These are phyloP conservation scores for Ommatoiulus sabulosus DNA, from an alignment of 2,888 invertebrate species.

Conservation along the genomic window DNA sequence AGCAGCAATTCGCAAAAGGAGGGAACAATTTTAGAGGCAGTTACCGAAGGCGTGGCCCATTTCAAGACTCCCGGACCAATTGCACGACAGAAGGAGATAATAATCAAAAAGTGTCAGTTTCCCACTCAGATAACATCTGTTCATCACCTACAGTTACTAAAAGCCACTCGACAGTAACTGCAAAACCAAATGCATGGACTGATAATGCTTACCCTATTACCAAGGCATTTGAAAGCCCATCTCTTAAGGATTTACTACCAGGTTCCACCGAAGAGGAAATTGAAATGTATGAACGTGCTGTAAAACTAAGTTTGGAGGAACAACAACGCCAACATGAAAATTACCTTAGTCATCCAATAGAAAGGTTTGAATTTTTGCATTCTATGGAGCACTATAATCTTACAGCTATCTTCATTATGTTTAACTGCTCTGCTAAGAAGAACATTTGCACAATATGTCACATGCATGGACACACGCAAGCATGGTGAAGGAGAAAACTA, in stretches of 20 bases:
- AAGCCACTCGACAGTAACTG: not conserved
- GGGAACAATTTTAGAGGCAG: not conserved
- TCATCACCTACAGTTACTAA: not conserved
- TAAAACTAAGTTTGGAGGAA: not conserved
- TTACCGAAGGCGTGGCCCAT: not conserved
- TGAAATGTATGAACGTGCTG: not conserved
- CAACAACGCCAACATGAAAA: not conserved
- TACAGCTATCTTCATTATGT: too few relatives aligned
- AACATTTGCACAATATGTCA: too few relatives aligned
- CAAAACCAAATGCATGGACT: not conserved
- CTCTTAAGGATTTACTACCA: not conserved
- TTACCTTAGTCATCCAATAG: not conserved
- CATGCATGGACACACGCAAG: too few relatives aligned
- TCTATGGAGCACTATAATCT: not conserved
- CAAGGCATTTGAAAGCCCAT: not conserved
- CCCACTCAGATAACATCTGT: not conserved
- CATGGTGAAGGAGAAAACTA: too few relatives aligned
- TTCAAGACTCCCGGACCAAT: not conserved
- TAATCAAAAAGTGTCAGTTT: not conserved
- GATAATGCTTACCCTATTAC: not conserved
- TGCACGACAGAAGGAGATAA: not conserved
- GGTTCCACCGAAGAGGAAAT: not conserved
- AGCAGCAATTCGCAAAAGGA: not conserved
- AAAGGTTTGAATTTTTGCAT: not conserved
- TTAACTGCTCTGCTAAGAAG: too few relatives aligned